Evolutionary conservation across 2,888 invertebrate species (phyloP), one percentile per base, ranked within the genome.

Genomic region (Leuctra nigra): DNA sequence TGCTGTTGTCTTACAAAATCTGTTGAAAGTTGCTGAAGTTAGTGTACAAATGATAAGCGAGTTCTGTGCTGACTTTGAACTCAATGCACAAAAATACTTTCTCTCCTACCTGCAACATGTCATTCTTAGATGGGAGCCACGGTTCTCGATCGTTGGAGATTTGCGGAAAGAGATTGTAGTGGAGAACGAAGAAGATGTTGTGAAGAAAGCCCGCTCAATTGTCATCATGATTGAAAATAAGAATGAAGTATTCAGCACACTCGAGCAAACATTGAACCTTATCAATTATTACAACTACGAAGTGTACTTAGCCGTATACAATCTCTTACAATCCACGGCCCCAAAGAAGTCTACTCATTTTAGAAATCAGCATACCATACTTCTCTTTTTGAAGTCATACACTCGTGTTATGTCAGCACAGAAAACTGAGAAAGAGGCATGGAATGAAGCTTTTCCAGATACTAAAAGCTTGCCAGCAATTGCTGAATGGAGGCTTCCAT

Each of bases 251-350:
- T 29, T 3, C 20, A 33, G 35, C 4, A 35, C 22, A 22, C 22
- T 50, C 4, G 50, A 35, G 9, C 7, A 33, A 29, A 13, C 35
- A 18, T 33, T 16, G 50, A 22, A 29, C 22, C 63, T 75, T 74
- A 67, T 76, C 1, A 77, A 76, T 64, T 73, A 73, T 60, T 79
- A 78, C 64, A 69, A 77, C 61, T 77, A 78, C 59, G 79, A 79
- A 68, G 72, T 76, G 3, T 77, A 75, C 61, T 64, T 72, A 22
- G 72, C 73, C 16, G 70, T 78, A 41, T 64, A 75, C 58, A 68
- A 72, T 47, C 66, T 75, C 11, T 56, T 70, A 29, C 61, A 62
- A 23, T 64, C 66, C 25, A 65, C 64, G 54, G 64, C 66, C 48
- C 59, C 64, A 44, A 58, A 50, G 18, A 39, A 29, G 46, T 48